Conservation (phyloP, 2,113 vertebrate species). For the Jacana jacana region DNA sequence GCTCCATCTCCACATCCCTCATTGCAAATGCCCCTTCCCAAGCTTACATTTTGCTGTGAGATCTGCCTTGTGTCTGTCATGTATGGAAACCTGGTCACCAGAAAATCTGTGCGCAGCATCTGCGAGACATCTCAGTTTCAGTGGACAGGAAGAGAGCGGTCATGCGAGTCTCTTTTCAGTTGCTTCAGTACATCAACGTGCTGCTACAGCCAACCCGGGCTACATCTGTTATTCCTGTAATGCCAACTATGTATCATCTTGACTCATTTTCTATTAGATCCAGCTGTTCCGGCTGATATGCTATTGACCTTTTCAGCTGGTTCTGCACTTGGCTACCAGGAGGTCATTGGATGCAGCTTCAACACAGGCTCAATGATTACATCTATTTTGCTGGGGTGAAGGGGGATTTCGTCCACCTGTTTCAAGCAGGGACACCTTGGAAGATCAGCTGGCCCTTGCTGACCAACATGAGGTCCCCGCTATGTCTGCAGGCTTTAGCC, state of each 20-base stretch:
- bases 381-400: neutral
- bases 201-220: neutral
- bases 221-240: constrained; percentile 31
- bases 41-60: neutral
- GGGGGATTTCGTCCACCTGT: constrained; percentile 4
- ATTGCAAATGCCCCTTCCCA: neutral
- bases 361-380: neutral
- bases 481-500: neutral
- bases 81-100: neutral
- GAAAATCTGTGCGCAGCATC: neutral
- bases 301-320: constrained; percentile 23
- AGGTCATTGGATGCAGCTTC: neutral
- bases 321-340: constrained; percentile 12
- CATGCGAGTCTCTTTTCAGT: neutral
- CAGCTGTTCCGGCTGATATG: constrained; percentile 51
- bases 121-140: neutral
- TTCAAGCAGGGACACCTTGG: neutral
- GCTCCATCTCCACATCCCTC: neutral
- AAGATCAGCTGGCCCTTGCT: neutral
- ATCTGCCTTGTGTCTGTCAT: neutral
- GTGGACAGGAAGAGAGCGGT: neutral
- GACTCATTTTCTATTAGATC: constrained; percentile 24
- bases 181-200: neutral
- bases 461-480: neutral
- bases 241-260: neutral